A percentile compares a stretch with the other conserved stretches of the same genome.
Conservation (phyloP, 1,140 invertebrate species). For the Eciton burchellii region DNA sequence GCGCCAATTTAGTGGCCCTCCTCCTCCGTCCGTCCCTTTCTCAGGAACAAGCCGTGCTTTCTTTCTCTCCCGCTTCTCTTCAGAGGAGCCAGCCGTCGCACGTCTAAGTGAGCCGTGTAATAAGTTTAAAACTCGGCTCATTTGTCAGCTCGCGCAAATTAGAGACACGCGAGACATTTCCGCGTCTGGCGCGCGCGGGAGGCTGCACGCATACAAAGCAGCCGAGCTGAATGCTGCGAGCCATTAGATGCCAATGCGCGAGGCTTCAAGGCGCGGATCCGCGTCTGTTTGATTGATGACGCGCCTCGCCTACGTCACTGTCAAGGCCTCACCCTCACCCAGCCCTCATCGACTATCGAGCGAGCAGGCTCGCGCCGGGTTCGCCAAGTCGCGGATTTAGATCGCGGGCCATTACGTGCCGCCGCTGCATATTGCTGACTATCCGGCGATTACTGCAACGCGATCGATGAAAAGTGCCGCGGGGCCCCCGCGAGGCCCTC, state of each 20-base stretch:
- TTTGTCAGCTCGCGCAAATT: constrained; percentile 35
- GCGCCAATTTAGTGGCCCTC: neutral
- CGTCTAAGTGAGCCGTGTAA: neutral
- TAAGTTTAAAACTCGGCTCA: constrained; percentile 5
- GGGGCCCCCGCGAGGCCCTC: neutral
- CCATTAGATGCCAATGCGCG: constrained; percentile 29
- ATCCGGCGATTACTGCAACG: constrained; percentile 10
- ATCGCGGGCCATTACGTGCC: constrained; percentile 26
- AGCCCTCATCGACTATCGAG: constrained; percentile 21
- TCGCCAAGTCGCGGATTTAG: constrained; percentile 27
- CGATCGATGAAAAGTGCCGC: constrained; percentile 38
- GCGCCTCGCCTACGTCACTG: constrained; percentile 36
- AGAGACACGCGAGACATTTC: neutral
- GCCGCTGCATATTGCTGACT: constrained; percentile 30
- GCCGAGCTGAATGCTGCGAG: constrained; percentile 5
- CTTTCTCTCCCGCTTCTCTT: too few species aligned
- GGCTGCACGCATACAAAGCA: constrained; percentile 18
- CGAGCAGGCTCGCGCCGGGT: neutral
- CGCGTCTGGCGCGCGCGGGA: neutral
- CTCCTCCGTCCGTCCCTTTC: too few species aligned
- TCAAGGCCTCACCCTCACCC: neutral
- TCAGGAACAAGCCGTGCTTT: constrained; percentile 6
- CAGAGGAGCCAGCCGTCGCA: neutral
- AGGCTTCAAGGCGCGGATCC: constrained; percentile 4
- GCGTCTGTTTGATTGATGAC: constrained; percentile 43